Base-by-base conservation (phyloP, 2,113 vertebrate genomes). In the Lagopus leucura region DNA sequence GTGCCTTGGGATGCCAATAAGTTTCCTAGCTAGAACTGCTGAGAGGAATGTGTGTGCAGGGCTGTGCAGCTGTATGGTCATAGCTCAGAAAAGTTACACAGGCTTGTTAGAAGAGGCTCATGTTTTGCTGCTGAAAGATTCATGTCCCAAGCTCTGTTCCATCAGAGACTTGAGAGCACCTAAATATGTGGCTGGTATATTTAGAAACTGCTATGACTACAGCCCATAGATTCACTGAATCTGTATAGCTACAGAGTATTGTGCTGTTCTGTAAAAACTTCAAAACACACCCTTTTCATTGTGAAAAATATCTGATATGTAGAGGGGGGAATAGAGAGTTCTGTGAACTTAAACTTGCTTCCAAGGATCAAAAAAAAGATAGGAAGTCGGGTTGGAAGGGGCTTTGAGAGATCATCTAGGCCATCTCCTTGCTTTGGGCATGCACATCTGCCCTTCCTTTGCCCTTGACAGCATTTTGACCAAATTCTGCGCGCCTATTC, bases 331-430 rank as follows among this genome's bases (percentile, higher is more conserved):
- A 48, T 19, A 32, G 42, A 66, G 70, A 67, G 11, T 61, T 92
- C 32, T 48, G 32, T 74, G 47, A 80, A 70, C 22, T 92, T 77
- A 80, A 87, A 64, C 28, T 83, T 92, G 52, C 21, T 91, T 10
- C 47, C 71, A 27, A 24, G 70, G 50, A 89, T 88, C 47, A 54
- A 88, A 91, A 95, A 85, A 85, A 77, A 72, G 45, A 21, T 27
- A 90, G 42, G 72, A 88, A 93, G 83, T 45, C 63, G 85, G 63
- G 87, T 82, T 94, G 88, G 74, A 91, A 94, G 43, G 13, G 71
- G 10, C 58, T 91, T 76, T 76, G 72, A 71, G 80, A 77, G 79
- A 94, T 95, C 72, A 64, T 64, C 47, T 86, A 50, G 61, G 74
- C 82, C 36, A 45, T 83, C 79, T 94, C 76, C 65, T 90, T 93